phyloP scores from a whole-genome alignment of 2,113 vertebrate genomes.

The Varanus komodoensis region DNA sequence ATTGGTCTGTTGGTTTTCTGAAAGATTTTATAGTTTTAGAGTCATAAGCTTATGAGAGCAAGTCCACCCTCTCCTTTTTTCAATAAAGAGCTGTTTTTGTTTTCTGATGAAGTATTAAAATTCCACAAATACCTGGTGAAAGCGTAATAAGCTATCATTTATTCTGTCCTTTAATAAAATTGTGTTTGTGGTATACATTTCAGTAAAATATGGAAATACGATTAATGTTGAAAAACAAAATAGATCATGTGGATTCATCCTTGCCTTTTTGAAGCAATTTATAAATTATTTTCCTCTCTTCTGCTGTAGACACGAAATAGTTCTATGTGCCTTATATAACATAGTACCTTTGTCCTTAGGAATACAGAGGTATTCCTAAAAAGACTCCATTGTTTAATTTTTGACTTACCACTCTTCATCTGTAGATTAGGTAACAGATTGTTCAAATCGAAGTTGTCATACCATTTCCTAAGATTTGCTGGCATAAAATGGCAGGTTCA shows the following conservation, averaged over 20 bases:
- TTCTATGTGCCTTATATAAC: not conserved
- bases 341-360: not conserved
- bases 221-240: not conserved
- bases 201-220: not conserved
- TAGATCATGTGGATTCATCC: not conserved
- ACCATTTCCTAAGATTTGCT: conserved; percentile 31
- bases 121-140: not conserved
- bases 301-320: not conserved
- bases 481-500: not conserved
- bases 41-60: not conserved
- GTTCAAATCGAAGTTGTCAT: not conserved
- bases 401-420: conserved; percentile 4
- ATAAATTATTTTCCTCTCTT: not conserved
- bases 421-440: conserved; percentile 1
- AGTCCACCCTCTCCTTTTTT: not conserved
- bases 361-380: too few species aligned
- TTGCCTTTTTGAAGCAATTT: not conserved
- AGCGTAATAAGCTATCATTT: not conserved
- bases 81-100: not conserved
- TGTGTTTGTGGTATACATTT: not conserved
- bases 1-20: not conserved
- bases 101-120: conserved; percentile 7
- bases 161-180: not conserved
- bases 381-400: conserved; percentile 2
- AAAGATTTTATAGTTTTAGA: not conserved